Conservation (phyloP, 2,888 invertebrate genomes). For the Harmothoe impar region DNA sequence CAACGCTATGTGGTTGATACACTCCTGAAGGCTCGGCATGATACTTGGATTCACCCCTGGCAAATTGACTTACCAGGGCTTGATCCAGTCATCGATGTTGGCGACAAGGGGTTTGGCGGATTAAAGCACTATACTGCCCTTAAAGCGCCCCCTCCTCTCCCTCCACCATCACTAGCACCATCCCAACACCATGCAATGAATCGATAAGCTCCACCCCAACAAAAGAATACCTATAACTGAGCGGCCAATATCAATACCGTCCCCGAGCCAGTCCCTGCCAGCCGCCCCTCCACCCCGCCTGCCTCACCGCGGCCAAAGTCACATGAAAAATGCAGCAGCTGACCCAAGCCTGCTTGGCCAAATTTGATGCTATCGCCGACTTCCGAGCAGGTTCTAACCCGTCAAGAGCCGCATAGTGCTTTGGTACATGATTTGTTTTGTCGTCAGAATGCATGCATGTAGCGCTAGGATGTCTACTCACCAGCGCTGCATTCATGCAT, state of each 20-base stretch:
- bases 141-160: not conserved
- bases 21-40: too few species aligned
- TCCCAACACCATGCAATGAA: slow-evolving; percentile 1
- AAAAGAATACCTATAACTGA: slow-evolving; percentile 34
- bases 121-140: too few species aligned
- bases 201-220: slow-evolving; percentile 20
- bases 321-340: slow-evolving; percentile 8
- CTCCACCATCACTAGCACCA: not conserved
- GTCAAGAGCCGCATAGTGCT: too few species aligned
- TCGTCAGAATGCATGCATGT: too few species aligned
- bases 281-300: not conserved
- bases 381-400: not conserved
- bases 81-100: too few species aligned
- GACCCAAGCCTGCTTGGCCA: slow-evolving; percentile 31
- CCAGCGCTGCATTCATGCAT: too few species aligned
- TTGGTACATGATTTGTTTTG: too few species aligned
- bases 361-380: slow-evolving; percentile 25
- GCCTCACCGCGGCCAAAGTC: not conserved
- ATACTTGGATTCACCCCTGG: too few species aligned
- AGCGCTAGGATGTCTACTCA: too few species aligned
- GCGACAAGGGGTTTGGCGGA: too few species aligned
- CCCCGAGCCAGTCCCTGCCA: not conserved
- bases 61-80: too few species aligned
- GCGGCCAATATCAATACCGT: slow-evolving; percentile 21
- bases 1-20: too few species aligned